Conservation (phyloP, 2,113 vertebrate genomes). For the Neolamprologus fasciatus region DNA sequence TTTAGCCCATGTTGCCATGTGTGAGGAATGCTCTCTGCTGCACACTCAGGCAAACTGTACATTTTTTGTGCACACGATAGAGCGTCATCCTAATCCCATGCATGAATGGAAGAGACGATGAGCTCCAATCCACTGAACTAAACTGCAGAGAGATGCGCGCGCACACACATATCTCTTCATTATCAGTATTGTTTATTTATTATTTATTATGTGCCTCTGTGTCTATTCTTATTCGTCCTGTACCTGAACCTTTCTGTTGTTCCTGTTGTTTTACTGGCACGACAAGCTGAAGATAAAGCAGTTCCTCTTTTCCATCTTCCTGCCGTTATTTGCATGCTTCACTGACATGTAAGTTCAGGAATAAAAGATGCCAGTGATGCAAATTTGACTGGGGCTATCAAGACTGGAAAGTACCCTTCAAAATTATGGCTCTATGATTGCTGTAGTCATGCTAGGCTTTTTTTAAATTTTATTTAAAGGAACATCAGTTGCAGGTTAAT, state of each 20-base stretch:
- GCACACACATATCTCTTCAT: background rate
- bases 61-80: background rate
- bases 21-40: constrained; percentile 4
- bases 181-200: background rate
- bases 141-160: background rate
- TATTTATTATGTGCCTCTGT: background rate
- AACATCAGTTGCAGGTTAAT: background rate
- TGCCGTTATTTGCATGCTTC: background rate
- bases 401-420: background rate
- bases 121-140: background rate
- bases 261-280: background rate
- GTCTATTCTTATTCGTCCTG: background rate
- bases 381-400: background rate
- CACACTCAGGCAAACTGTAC: background rate
- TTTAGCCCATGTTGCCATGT: constrained; percentile 62
- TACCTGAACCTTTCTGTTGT: background rate
- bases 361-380: background rate
- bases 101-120: constrained; percentile 3
- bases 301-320: background rate
- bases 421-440: background rate
- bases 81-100: background rate
- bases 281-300: background rate
- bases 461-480: background rate
- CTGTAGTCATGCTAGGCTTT: background rate
- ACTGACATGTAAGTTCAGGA: background rate